Percentiles rank a stretch among this genome's conserved stretches.
phyloP scores from a whole-genome alignment of 2,888 invertebrate genomes.

The Congeria kusceri region DNA sequence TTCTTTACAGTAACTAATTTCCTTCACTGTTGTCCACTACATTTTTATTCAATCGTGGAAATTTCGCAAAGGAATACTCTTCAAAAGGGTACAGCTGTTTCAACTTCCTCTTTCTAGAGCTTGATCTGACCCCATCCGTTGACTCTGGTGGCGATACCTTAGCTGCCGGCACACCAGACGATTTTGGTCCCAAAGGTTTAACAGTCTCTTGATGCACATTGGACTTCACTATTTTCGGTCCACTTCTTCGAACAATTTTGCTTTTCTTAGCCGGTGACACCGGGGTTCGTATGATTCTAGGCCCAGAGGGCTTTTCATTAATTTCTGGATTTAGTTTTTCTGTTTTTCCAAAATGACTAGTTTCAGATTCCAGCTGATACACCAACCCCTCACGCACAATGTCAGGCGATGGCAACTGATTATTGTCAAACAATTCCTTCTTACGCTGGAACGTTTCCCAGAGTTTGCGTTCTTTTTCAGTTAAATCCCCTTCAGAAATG shows the following conservation, averaged over 20 bases:
- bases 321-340: conserved; percentile 3
- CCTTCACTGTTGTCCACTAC: conserved; percentile 5
- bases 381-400: conserved; percentile 35
- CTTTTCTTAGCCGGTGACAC: conserved; percentile 43
- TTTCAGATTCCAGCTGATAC: conserved; percentile 39
- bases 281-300: conserved; percentile 57
- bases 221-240: background rate
- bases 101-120: conserved; percentile 80
- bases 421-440: conserved; percentile 68
- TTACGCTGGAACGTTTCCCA: conserved; percentile 79
- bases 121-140: conserved; percentile 70
- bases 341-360: conserved; percentile 16
- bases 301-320: conserved; percentile 35
- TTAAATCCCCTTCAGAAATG: conserved; percentile 69
- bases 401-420: conserved; percentile 50
- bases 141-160: conserved; percentile 9
- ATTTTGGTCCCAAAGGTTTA: conserved; percentile 1
- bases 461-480: conserved; percentile 67
- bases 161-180: background rate
- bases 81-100: conserved; percentile 83
- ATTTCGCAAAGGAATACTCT: conserved; percentile 78
- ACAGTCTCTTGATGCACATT: conserved; percentile 3
- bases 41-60: conserved; percentile 50
- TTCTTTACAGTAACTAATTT: background rate
- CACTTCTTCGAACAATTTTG: conserved; percentile 27